phyloP scores from a whole-genome alignment of 2,888 invertebrate species.

The Hypomecis atomaria region DNA sequence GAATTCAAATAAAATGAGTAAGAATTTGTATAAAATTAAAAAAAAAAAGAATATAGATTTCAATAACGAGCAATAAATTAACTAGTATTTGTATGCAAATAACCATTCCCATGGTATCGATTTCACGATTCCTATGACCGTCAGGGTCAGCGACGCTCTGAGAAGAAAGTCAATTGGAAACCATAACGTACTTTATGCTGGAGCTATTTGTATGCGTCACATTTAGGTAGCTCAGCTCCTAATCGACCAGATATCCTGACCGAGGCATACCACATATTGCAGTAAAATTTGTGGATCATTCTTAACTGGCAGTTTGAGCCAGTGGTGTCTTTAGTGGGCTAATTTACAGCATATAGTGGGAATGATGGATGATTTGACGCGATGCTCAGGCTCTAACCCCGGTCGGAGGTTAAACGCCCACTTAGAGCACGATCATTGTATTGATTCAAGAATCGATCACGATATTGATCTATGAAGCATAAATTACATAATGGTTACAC shows the following conservation, averaged over 20 bases:
- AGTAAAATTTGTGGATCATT: constrained; percentile 36
- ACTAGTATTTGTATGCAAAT: constrained; percentile 59
- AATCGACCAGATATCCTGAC: constrained; percentile 41
- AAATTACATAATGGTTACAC: constrained; percentile 19
- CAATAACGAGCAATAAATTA: constrained; percentile 27
- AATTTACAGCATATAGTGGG: constrained; percentile 74
- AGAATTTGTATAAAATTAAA: no score
- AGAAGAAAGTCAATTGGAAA: constrained; percentile 76
- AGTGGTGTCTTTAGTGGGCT: constrained; percentile 72
- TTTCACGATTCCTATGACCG: constrained; percentile 60
- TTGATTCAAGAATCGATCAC: constrained; percentile 79
- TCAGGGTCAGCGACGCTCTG: constrained; percentile 65
- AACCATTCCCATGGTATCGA: constrained; percentile 62
- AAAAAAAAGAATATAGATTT: constrained; percentile 17
- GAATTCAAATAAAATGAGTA: no score
- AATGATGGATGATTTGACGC: constrained; percentile 78
- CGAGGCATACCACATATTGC: neutral
- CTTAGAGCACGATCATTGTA: constrained; percentile 79
- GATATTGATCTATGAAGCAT: constrained; percentile 54
- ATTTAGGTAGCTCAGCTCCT: constrained; percentile 58
- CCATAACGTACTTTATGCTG: constrained; percentile 66
- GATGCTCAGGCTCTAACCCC: constrained; percentile 67
- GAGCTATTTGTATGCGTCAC: constrained; percentile 76
- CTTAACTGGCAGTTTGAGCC: constrained; percentile 54
- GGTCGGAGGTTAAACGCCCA: constrained; percentile 81